Evolutionary conservation across 2,797 vertebrate species (phyloP), one percentile per base, ranked within the genome.

Genomic region (Pseudopleuronectes americanus): DNA sequence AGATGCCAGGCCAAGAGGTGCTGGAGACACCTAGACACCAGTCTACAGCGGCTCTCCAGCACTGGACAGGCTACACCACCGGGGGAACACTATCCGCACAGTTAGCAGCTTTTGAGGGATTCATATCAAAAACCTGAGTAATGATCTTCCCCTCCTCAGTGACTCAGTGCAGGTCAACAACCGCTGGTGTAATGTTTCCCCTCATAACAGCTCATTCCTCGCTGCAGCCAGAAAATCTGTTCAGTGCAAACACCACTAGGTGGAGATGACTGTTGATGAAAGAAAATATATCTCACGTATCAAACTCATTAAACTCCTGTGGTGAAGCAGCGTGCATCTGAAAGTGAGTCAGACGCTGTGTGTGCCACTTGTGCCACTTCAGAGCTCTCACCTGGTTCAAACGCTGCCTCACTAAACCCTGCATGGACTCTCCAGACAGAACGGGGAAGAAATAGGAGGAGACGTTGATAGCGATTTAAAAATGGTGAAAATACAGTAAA

Each of bases 211-310:
- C 64, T 72, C 69, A 76, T 70, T 74, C 81, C 65, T 59, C 10
- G 26, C 67, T 36, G 73, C 61, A 79, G 76, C 81, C 79, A 87
- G 78, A 68, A 80, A 80, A 85, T 84, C 68, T 85, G 80, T 85
- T 90, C 80, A 87, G 73, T 59, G 12, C 81, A 85, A 84, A 88
- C 81, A 88, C 93, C 93, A 93, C 92, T 90, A 94, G 93, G 89
- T 92, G 92, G 92, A 91, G 93, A 89, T 92, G 81, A 91, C 79
- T 85, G 85, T 90, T 90, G 89, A 89, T 80, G 74, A 71, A 83
- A 84, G 72, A 58, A 76, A 68, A 63, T 13, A 64, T 26, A 76
- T 84, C 74, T 85, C 79, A 81, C 77, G 81, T 78, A 87, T 89
- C 79, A 85, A 77, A 84, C 52, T 82, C 74, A 89, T 83, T 89